phyloP scores from a whole-genome alignment of 2,888 invertebrate species.

The Spicauda simplicius region DNA sequence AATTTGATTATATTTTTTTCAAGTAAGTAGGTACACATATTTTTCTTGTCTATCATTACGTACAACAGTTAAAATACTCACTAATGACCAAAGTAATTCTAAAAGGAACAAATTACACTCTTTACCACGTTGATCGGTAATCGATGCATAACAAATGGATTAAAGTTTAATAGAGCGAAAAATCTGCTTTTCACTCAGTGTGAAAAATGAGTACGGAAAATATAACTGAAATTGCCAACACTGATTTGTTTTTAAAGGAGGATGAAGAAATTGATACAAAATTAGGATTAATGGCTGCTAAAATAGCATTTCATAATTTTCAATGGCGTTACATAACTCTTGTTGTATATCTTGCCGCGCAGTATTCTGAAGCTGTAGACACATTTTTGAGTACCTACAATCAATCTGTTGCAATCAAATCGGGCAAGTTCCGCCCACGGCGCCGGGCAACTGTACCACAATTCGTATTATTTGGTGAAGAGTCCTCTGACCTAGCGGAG shows the following conservation, averaged over 20 bases:
- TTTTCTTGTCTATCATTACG: background rate
- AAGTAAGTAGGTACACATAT: no score
- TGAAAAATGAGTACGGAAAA: slow-evolving; percentile 7
- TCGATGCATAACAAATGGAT: slow-evolving; percentile 34
- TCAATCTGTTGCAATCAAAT: slow-evolving; percentile 52
- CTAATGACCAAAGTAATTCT: background rate
- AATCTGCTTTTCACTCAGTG: background rate
- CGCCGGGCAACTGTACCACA: slow-evolving; percentile 49
- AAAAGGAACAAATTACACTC: slow-evolving; percentile 5
- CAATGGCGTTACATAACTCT: slow-evolving; percentile 63
- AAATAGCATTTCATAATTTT: slow-evolving; percentile 62
- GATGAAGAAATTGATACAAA: slow-evolving; percentile 44
- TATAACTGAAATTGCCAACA: slow-evolving; percentile 37
- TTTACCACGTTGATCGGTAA: slow-evolving; percentile 14
- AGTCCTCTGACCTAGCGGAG: slow-evolving; percentile 50
- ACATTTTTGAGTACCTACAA: slow-evolving; percentile 56
- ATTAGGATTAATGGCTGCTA: slow-evolving; percentile 57
- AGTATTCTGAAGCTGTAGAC: slow-evolving; percentile 50
- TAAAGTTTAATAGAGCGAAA: slow-evolving; percentile 30
- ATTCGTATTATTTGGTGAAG: slow-evolving; percentile 57
- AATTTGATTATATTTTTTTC: no score
- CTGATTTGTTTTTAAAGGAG: slow-evolving; percentile 43
- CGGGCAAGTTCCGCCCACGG: slow-evolving; percentile 49
- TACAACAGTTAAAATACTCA: background rate
- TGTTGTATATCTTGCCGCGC: slow-evolving; percentile 51